Conservation (phyloP, 2,797 vertebrate genomes). For the Poeciliopsis infans region DNA sequence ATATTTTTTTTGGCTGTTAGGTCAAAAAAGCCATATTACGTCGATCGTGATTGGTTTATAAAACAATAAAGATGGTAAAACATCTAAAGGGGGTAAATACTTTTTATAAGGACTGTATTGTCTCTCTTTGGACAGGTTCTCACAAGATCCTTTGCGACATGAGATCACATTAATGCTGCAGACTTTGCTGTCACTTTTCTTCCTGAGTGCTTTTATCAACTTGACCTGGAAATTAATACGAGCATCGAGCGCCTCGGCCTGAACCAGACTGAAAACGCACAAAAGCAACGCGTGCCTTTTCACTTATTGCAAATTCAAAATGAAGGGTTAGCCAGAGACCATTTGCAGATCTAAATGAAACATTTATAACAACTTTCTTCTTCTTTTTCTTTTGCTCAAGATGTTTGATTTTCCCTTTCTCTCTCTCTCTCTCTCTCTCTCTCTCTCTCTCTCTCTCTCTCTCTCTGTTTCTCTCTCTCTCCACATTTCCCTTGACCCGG, state of each 20-base stretch:
- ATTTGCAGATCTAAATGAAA: background rate
- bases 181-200: background rate
- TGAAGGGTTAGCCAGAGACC: background rate
- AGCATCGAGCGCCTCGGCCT: background rate
- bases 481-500: background rate
- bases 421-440: background rate
- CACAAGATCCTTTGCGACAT: background rate
- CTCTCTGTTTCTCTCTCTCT: too few species aligned
- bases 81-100: background rate
- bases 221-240: background rate
- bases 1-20: background rate
- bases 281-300: too few species aligned
- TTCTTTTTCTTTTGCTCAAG: background rate
- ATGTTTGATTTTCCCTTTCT: background rate
- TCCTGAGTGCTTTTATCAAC: background rate
- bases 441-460: background rate
- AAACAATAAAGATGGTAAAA: background rate
- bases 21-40: background rate
- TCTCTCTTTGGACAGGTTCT: background rate
- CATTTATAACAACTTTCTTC: rapidly evolving
- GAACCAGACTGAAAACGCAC: background rate
- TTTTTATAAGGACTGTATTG: background rate
- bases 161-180: background rate
- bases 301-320: background rate
- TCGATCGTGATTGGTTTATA: background rate